Base-by-base conservation (phyloP, 2,797 vertebrate species). In the Tragopan temminckii region DNA sequence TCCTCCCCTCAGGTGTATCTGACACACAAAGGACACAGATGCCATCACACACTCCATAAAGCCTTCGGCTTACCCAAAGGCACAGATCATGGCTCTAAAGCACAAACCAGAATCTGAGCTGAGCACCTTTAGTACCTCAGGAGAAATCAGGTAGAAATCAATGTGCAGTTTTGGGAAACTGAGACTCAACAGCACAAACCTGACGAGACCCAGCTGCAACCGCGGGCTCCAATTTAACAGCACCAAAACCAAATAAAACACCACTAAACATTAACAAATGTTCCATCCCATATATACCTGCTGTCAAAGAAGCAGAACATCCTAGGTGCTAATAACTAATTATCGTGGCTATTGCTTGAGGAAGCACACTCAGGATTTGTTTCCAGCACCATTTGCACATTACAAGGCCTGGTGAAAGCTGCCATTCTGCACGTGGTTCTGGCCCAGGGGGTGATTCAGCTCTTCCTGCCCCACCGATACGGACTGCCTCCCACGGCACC, bases 371-470 rank as follows among this genome's bases (percentile, higher is more conserved):
- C 57, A 35, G 29, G 52, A 81, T 43, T 21, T 67, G 43, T 13
- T 57, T 53, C 61, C 8, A 77, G 40, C 55, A 45, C 45, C 19
- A 80, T 71, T 87, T 82, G 75, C 79, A 57, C 77, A 85, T 85
- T 38, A 77, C 0, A 0, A 88, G 68, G 36, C 27, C 78, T 31
- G 29, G 57, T 72, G 52, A 92, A 89, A 72, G 59, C 38, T 40
- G 62, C 67, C 52, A 62, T 8, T 42, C 82, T 27, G 64, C 69
- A 69, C 70, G 48, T 79, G 70, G 77, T 59, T 83, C 52, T 11
- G 81, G 87, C 92, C 88, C 78, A 58, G 1, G 3, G 94, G 92
- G 90, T 94, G 95, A 96, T 89, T 95, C 92, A 95, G 88, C 58
- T 72, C 70, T 94, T 61, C 81, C 55, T 58, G 46, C 61, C 50